Percentiles rank a stretch among this genome's conserved stretches.
These are phyloP conservation scores for Oncorhynchus mykiss DNA, from an alignment of 2,113 vertebrate species.

Conservation along the genomic window DNA sequence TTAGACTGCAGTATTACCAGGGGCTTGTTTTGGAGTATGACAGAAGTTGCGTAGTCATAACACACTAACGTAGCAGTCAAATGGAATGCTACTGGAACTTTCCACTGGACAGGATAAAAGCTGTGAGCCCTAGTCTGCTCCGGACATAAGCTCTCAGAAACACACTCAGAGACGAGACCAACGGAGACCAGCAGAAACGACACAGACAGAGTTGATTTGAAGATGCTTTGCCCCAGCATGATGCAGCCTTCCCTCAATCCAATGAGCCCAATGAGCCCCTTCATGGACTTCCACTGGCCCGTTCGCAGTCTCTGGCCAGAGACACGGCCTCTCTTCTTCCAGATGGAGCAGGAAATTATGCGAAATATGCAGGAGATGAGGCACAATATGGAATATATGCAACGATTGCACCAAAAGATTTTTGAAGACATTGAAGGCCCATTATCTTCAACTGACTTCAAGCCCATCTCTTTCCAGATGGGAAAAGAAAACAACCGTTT, in stretches of 20 bases:
- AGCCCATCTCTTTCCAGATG: constrained; percentile 51
- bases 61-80: constrained; percentile 7
- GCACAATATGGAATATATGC: constrained; percentile 53
- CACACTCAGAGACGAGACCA: constrained; percentile 9
- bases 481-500: constrained; percentile 38
- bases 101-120: constrained; percentile 50
- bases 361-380: constrained; percentile 60
- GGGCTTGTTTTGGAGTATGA: constrained; percentile 55
- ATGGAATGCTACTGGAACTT: constrained; percentile 50
- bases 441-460: constrained; percentile 28
- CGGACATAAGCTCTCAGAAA: constrained; percentile 24
- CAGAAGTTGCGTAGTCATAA: constrained; percentile 34
- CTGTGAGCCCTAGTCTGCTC: not conserved
- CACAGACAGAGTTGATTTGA: constrained; percentile 12
- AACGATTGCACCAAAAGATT: constrained; percentile 50
- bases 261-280: constrained; percentile 28
- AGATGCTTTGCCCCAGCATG: constrained; percentile 56
- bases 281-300: constrained; percentile 60
- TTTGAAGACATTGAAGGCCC: constrained; percentile 52
- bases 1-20: constrained; percentile 30
- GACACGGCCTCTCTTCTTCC: constrained; percentile 51
- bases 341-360: constrained; percentile 57
- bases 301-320: constrained; percentile 62
- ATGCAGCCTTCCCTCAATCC: constrained; percentile 18
- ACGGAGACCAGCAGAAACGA: constrained; percentile 9